phyloP scores from a whole-genome alignment of 2,113 vertebrate species.

The Gymnobelideus leadbeateri region DNA sequence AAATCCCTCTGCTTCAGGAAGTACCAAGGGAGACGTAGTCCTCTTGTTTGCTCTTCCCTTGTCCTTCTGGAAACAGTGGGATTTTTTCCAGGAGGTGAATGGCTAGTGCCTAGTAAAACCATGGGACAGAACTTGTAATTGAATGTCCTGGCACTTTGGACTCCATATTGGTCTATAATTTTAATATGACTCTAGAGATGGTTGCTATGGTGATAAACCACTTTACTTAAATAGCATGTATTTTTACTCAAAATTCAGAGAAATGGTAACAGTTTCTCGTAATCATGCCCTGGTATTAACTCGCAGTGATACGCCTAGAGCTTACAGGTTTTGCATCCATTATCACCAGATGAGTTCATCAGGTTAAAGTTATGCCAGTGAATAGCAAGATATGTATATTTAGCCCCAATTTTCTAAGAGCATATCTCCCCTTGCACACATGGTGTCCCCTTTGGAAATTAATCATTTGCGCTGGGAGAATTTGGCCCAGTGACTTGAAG shows the following conservation, averaged over 20 bases:
- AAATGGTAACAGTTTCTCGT: constrained; percentile 79
- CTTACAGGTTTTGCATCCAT: constrained; percentile 74
- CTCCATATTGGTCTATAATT: constrained; percentile 76
- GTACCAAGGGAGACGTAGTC: background rate
- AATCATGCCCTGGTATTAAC: constrained; percentile 76
- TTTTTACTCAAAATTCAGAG: constrained; percentile 81
- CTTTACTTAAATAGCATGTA: constrained; percentile 82
- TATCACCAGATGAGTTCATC: constrained; percentile 75
- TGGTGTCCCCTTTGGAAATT: constrained; percentile 60
- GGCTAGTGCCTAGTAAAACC: constrained; percentile 41
- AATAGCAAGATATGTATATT: constrained; percentile 70
- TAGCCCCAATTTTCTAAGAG: constrained; percentile 67
- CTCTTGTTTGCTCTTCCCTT: background rate
- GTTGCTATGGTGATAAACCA: constrained; percentile 82
- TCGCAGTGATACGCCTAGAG: constrained; percentile 71
- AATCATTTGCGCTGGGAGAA: constrained; percentile 55
- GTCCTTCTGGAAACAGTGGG: constrained; percentile 31
- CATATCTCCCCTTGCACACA: constrained; percentile 62
- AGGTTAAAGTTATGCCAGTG: constrained; percentile 69
- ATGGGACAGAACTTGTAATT: constrained; percentile 52
- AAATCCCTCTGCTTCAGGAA: background rate
- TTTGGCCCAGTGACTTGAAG: constrained; percentile 23
- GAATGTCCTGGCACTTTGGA: constrained; percentile 76
- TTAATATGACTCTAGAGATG: constrained; percentile 79
- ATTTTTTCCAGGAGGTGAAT: constrained; percentile 31